Evolutionary conservation across 2,888 invertebrate genomes (phyloP), one percentile per base, ranked within the genome.

Genomic region (Alcis repandata): DNA sequence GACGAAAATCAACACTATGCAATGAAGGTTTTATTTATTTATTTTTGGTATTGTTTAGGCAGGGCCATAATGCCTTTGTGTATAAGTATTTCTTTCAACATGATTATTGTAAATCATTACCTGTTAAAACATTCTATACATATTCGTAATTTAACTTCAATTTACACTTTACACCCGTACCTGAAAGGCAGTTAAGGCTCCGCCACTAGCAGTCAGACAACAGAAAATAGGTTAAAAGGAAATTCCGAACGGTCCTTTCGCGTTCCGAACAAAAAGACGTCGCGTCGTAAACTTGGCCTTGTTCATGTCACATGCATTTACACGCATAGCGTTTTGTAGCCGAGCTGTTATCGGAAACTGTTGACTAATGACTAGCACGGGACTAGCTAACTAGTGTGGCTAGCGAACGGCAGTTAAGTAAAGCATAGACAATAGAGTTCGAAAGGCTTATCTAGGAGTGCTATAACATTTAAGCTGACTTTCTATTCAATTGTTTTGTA

Each of bases 261-360:
- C 68, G 61, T 75, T 72, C 61, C 58, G 64, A 72, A 75, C 73
- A 57, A 71, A 74, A 75, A 75, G 66, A 48, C 63, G 56, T 77
- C 75, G 77, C 74, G 58, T 78, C 74, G 76, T 74, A 76, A 79
- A 74, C 59, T 64, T 63, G 60, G 72, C 73, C 74, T 75, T 75
- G 76, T 76, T 72, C 70, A 69, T 72, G 77, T 75, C 75, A 74
- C 73, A 76, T 77, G 77, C 77, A 80, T 79, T 79, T 78, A 77
- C 74, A 72, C 68, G 60, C 73, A 73, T 69, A 72, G 70, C 70
- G 68, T 71, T 74, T 73, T 68, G 69, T 70, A 71, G 69, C 64
- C 64, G 60, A 71, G 60, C 75, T 76, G 75, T 73, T 74, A 71
- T 69, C 60, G 61, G 63, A 70, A 57, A 59, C 56, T 22, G 27